Conservation (phyloP, 2,797 vertebrate genomes). For the Parauchenoglanis ngamensis region DNA sequence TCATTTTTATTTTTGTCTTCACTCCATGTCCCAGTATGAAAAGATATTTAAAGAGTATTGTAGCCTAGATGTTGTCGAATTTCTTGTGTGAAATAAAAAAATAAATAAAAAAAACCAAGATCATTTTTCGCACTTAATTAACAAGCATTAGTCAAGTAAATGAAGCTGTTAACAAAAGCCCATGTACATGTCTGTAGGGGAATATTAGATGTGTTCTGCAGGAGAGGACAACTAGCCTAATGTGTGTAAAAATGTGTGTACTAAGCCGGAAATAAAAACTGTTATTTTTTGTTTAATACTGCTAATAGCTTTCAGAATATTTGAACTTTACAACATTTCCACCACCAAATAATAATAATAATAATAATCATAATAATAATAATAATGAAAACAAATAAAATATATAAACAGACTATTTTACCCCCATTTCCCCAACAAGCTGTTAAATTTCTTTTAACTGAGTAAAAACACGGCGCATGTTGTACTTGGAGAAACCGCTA, state of each 20-base stretch:
- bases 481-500: slow-evolving; percentile 45
- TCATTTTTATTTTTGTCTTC: background rate
- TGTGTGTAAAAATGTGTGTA: background rate
- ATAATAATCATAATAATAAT: background rate
- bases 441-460: background rate
- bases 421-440: background rate
- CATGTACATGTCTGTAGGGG: too few species aligned
- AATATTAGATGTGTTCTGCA: background rate
- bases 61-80: background rate
- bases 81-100: background rate
- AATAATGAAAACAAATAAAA: background rate
- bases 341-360: background rate
- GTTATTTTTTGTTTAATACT: background rate
- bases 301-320: background rate
- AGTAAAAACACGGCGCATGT: background rate
- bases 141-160: too few species aligned
- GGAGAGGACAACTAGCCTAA: background rate
- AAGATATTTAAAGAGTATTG: background rate
- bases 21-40: background rate
- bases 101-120: background rate
- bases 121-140: background rate
- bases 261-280: background rate
- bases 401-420: background rate
- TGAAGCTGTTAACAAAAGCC: background rate
- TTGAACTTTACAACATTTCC: too few species aligned